Evolutionary conservation across 2,113 vertebrate genomes (phyloP).

Genomic region (Myotis lucifugus): DNA sequence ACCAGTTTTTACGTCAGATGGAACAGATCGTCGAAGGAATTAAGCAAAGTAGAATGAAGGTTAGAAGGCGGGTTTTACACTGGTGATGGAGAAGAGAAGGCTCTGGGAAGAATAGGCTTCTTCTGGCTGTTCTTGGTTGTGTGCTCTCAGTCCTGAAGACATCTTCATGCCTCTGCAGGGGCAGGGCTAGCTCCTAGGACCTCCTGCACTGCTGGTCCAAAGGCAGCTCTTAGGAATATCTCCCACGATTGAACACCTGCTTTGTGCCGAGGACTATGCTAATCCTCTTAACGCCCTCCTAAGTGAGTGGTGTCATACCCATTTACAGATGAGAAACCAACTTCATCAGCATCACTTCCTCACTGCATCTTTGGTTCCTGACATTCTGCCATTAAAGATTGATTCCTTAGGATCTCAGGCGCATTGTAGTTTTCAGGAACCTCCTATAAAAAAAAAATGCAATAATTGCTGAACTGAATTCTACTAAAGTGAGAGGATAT

Average conservation of each 20-base stretch:
- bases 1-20: constrained; percentile 98
- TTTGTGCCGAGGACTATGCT: background rate
- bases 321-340: background rate
- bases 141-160: background rate
- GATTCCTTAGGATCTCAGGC: background rate
- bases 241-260: background rate
- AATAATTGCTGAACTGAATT: background rate
- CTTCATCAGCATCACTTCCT: background rate
- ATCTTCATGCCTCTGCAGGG: too few relatives aligned
- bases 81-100: background rate
- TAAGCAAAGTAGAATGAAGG: constrained; percentile 97
- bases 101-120: background rate
- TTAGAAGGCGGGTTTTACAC: constrained; percentile 59
- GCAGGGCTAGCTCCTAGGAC: background rate
- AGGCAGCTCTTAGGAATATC: background rate
- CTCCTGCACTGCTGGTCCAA: background rate
- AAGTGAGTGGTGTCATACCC: background rate
- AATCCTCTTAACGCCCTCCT: background rate
- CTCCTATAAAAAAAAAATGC: background rate
- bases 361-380: background rate
- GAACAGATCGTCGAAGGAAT: constrained; percentile 99
- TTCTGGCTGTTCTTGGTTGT: too few relatives aligned
- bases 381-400: background rate
- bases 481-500: background rate
- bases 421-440: background rate